These are phyloP conservation scores for Yponomeuta plumbellus DNA, from an alignment of 2,888 invertebrate genomes.

Conservation along the genomic window DNA sequence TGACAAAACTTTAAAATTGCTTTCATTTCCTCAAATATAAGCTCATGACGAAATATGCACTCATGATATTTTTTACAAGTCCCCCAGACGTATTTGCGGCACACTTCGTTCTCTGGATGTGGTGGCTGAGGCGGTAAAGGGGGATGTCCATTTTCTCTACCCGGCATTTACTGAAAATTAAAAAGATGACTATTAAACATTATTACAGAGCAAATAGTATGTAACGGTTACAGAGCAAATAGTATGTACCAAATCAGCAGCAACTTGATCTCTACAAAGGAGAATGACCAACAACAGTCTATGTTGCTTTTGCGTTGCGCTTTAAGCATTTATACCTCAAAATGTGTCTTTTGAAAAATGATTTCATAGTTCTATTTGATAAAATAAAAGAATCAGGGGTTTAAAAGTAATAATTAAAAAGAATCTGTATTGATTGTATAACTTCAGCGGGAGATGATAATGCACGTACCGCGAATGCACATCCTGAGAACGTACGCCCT, in stretches of 20 bases:
- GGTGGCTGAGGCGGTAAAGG: not conserved
- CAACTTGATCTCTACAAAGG: not conserved
- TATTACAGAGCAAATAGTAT: not conserved
- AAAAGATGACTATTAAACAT: not conserved
- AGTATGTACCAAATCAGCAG: not conserved
- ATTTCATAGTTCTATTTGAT: no score
- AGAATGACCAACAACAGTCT: no score
- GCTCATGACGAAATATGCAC: slow-evolving; percentile 51
- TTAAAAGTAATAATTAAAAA: no score
- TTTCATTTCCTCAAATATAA: slow-evolving; percentile 53
- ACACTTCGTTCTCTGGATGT: slow-evolving; percentile 26
- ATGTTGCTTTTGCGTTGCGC: no score
- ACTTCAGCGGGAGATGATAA: no score
- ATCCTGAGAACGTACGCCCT: no score
- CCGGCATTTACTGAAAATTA: not conserved
- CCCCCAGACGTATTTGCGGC: slow-evolving; percentile 59
- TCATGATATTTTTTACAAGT: slow-evolving; percentile 47
- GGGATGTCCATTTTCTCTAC: slow-evolving; percentile 1
- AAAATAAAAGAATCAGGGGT: no score
- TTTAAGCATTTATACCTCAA: no score
- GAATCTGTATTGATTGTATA: no score
- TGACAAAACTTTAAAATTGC: slow-evolving; percentile 56
- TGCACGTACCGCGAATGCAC: no score
- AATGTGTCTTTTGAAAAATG: no score
- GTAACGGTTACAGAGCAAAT: not conserved